Evolutionary conservation across 2,113 vertebrate genomes (phyloP).

Genomic region (Nestor notabilis): DNA sequence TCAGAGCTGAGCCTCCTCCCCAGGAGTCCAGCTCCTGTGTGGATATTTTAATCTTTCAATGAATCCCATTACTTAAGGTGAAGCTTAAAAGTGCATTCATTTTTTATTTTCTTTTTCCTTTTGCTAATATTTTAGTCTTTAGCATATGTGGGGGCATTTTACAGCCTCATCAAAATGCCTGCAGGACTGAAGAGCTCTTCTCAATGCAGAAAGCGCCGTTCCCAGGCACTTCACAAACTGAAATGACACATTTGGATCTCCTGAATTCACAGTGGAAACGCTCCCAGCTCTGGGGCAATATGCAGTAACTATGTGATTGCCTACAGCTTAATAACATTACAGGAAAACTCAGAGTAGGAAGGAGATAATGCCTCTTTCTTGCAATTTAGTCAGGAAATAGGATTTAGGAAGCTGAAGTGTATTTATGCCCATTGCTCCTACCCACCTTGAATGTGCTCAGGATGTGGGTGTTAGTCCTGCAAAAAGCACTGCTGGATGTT

Average conservation of each 20-base stretch:
- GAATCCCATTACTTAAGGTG: not conserved
- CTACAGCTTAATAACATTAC: not conserved
- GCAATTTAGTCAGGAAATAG: not conserved
- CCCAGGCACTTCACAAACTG: not conserved
- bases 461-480: not conserved
- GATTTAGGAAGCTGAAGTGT: not conserved
- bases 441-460: not conserved
- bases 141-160: not conserved
- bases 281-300: not conserved
- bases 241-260: not conserved
- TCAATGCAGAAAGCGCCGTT: not conserved
- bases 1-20: not conserved
- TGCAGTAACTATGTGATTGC: not conserved
- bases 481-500: not conserved
- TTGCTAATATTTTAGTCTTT: not conserved
- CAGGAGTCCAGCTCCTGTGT: not conserved
- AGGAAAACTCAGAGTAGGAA: not conserved
- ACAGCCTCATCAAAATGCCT: not conserved
- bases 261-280: not conserved
- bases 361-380: not conserved
- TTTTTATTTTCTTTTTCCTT: not conserved
- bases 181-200: not conserved
- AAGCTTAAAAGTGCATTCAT: not conserved
- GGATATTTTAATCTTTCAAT: not conserved
- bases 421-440: not conserved